These are phyloP conservation scores for Polypterus senegalus DNA, from an alignment of 2,113 vertebrate species.

Conservation along the genomic window DNA sequence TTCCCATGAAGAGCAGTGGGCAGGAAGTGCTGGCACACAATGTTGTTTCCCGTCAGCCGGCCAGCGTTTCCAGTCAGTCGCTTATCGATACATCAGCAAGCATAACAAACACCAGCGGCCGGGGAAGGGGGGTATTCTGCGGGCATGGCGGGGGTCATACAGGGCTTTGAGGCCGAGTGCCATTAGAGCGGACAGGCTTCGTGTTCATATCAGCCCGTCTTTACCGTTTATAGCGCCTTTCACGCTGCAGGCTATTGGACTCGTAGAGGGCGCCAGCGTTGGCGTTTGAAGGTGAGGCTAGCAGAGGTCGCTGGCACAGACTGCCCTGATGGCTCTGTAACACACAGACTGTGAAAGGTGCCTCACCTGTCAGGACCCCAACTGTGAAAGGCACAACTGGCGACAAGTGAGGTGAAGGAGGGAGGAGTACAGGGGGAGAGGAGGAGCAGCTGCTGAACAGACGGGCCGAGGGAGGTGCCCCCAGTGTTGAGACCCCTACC, in stretches of 20 bases:
- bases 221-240: not conserved
- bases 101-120: not conserved
- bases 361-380: too few relatives aligned
- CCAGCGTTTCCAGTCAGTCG: not conserved
- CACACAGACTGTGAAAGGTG: too few relatives aligned
- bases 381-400: too few relatives aligned
- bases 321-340: too few relatives aligned
- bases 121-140: not conserved
- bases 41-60: conserved; percentile 15
- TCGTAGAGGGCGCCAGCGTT: too few relatives aligned
- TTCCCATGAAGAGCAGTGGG: conserved; percentile 6
- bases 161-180: not conserved
- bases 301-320: too few relatives aligned
- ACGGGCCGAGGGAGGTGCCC: too few relatives aligned
- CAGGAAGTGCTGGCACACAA: conserved; percentile 11
- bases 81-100: not conserved
- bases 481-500: too few relatives aligned
- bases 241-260: not conserved
- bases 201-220: not conserved
- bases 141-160: not conserved
- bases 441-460: too few relatives aligned
- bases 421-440: too few relatives aligned
- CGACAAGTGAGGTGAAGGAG: too few relatives aligned
- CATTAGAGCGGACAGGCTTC: not conserved
- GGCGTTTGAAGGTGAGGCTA: too few relatives aligned